Evolutionary conservation across 2,797 vertebrate species (phyloP).

Genomic region (Thalassophryne amazonica): DNA sequence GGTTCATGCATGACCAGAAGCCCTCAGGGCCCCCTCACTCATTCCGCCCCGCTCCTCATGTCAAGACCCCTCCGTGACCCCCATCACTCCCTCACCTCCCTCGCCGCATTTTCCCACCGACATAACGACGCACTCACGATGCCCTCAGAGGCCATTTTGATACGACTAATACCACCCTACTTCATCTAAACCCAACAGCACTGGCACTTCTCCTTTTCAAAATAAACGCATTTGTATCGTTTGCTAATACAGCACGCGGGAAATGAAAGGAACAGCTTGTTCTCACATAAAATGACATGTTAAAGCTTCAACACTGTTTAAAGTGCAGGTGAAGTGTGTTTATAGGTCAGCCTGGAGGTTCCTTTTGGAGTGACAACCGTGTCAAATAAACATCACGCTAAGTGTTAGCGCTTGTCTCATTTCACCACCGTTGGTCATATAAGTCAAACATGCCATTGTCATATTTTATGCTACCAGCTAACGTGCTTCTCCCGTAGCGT

Average conservation of each 20-base stretch:
- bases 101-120: conserved; percentile 56
- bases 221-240: conserved; percentile 44
- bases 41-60: conserved; percentile 23
- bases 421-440: conserved; percentile 21
- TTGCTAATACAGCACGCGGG: not conserved
- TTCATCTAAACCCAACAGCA: conserved; percentile 29
- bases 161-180: conserved; percentile 26
- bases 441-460: conserved; percentile 36
- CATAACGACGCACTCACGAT: conserved; percentile 17
- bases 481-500: conserved; percentile 15
- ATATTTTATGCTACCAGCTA: conserved; percentile 31
- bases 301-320: conserved; percentile 37
- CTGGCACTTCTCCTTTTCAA: conserved; percentile 33
- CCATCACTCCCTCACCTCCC: conserved; percentile 58
- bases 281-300: conserved; percentile 27
- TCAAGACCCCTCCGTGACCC: conserved; percentile 50
- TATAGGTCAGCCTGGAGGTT: conserved; percentile 31
- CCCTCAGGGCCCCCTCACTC: conserved; percentile 25
- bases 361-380: conserved; percentile 47
- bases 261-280: conserved; percentile 33
- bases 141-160: conserved; percentile 29
- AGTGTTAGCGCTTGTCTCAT: conserved; percentile 39
- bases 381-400: conserved; percentile 65
- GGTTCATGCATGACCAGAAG: conserved; percentile 14
- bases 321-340: conserved; percentile 52